Percentiles rank a stretch among this genome's conserved stretches.
Conservation (phyloP, 2,113 vertebrate species). For the Accipiter virgatus region DNA sequence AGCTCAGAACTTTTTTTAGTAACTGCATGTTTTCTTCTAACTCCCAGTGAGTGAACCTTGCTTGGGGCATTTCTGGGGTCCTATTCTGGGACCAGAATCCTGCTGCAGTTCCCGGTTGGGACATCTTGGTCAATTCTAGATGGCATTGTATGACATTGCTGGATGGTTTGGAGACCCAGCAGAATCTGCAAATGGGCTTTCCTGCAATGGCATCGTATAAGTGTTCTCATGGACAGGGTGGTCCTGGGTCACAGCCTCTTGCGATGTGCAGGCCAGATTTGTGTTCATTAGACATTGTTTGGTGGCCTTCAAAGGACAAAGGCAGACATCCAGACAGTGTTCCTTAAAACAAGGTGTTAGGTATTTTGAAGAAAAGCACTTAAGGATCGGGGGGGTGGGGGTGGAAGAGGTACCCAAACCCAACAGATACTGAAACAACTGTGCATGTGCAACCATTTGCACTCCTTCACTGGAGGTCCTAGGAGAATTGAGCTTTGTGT, state of each 20-base stretch:
- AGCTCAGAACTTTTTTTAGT: neutral
- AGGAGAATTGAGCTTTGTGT: neutral
- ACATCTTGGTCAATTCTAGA: neutral
- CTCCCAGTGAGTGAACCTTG: neutral
- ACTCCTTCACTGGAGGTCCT: neutral
- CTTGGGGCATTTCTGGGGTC: neutral
- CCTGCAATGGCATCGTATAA: rapidly evolving
- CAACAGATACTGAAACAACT: neutral
- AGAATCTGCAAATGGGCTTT: neutral
- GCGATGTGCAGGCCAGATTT: neutral
- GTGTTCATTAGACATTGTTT: neutral
- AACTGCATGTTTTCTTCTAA: neutral
- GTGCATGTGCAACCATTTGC: neutral
- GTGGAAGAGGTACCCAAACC: neutral
- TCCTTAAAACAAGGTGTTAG: neutral
- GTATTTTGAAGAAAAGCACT: neutral
- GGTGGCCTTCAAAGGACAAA: neutral
- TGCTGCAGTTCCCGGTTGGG: neutral
- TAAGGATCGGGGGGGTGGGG: rapidly evolving
- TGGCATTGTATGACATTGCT: neutral
- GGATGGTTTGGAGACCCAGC: neutral
- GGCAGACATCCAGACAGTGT: neutral
- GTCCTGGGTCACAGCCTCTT: neutral
- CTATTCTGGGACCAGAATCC: neutral
- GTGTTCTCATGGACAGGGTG: rapidly evolving